A percentile compares a stretch with the other conserved stretches of the same genome.
These are phyloP conservation scores for Umimayanthus chanpuru DNA, from an alignment of 92 coral and sea anemone species.

Conservation along the genomic window DNA sequence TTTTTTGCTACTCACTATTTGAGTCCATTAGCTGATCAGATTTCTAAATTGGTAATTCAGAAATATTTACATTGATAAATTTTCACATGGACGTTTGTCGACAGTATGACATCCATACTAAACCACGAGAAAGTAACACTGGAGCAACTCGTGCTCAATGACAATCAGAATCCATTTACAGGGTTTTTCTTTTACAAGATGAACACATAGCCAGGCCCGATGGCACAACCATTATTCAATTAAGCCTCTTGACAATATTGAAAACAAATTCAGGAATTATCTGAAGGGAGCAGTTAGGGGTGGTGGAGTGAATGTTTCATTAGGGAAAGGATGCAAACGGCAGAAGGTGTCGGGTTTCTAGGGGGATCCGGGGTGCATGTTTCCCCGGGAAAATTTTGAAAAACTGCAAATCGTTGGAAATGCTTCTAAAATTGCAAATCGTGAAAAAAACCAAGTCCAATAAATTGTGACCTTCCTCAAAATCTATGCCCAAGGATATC, in stretches of 20 bases:
- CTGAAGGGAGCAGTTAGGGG: not conserved
- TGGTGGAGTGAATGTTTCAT: not conserved
- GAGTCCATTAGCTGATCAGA: slow-evolving; percentile 14
- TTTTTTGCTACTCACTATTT: slow-evolving; percentile 24
- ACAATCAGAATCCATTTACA: slow-evolving; percentile 24
- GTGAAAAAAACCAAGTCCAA: too few species aligned
- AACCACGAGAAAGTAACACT: slow-evolving; percentile 24
- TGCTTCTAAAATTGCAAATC: not conserved
- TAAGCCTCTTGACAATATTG: not conserved
- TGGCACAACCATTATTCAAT: slow-evolving; percentile 10
- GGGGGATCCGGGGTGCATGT: slow-evolving; percentile 14
- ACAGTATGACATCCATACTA: slow-evolving; percentile 22
- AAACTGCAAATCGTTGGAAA: not conserved
- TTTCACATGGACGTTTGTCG: slow-evolving; percentile 11
- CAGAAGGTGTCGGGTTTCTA: slow-evolving; percentile 14
- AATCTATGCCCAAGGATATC: too few species aligned
- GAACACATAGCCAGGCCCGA: slow-evolving; percentile 21
- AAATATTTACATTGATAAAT: slow-evolving; percentile 8
- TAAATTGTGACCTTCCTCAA: too few species aligned
- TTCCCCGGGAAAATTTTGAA: not conserved
- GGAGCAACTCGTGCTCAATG: too few species aligned
- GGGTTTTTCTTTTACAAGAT: slow-evolving; percentile 19
- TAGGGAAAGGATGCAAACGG: slow-evolving; percentile 17
- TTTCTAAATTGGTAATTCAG: slow-evolving; percentile 20
- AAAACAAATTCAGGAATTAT: slow-evolving; percentile 17